A percentile compares a stretch with the other conserved stretches of the same genome.
Conservation (phyloP, 2,797 vertebrate genomes). For the Sebastes iracundus region DNA sequence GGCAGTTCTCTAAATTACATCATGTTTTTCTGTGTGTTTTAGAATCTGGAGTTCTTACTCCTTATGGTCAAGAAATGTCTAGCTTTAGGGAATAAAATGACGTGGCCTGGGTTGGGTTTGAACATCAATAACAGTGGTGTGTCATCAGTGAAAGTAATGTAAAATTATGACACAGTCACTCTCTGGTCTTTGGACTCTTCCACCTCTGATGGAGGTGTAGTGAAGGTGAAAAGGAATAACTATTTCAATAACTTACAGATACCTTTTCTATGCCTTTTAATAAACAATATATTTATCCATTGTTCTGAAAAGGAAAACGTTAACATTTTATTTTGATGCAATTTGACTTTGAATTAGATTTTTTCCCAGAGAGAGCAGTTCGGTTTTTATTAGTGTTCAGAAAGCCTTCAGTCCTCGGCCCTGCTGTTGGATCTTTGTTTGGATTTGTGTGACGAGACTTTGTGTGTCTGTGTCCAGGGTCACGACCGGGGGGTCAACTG, state of each 20-base stretch:
- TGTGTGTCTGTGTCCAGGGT: conserved; percentile 79
- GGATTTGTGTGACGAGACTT: background rate
- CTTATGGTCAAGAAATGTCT: background rate
- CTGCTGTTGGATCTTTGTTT: background rate
- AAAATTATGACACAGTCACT: background rate
- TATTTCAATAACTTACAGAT: background rate
- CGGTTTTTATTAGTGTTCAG: background rate
- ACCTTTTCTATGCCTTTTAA: background rate
- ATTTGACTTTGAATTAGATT: background rate
- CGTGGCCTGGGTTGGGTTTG: background rate
- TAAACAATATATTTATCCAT: background rate
- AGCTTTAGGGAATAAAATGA: background rate
- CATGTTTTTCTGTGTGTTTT: background rate
- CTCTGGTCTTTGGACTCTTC: background rate
- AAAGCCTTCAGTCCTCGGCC: background rate
- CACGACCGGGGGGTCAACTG: conserved; percentile 97
- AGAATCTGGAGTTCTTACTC: background rate
- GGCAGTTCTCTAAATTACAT: no score
- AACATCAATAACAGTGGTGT: background rate
- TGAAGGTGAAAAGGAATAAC: background rate
- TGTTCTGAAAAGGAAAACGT: background rate
- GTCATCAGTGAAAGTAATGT: background rate
- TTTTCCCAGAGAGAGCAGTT: background rate
- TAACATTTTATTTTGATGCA: background rate
- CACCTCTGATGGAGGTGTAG: background rate